These are phyloP conservation scores for Triops cancriformis DNA, from an alignment of 1,140 invertebrate species.

Conservation along the genomic window DNA sequence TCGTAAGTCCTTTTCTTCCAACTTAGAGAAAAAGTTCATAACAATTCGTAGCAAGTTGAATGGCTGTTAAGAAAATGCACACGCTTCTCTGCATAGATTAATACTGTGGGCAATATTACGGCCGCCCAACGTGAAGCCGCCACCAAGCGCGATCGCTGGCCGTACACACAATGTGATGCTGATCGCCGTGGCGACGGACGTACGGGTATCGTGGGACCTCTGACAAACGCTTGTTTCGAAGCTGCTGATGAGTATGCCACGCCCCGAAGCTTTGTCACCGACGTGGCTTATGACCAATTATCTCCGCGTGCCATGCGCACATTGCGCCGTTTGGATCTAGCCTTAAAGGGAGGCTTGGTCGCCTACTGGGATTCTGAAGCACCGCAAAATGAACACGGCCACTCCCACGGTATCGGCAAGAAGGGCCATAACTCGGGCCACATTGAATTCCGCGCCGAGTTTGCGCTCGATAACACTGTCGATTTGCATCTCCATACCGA, in stretches of 20 bases:
- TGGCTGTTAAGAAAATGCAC: no score
- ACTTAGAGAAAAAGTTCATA: not conserved
- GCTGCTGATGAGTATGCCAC: constrained; percentile 28
- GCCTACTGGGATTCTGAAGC: constrained; percentile 31
- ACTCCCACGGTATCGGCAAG: constrained; percentile 11
- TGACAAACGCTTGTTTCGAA: constrained; percentile 30
- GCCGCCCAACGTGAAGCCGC: constrained; percentile 24
- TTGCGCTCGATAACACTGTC: constrained; percentile 28
- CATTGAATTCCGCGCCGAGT: constrained; percentile 26
- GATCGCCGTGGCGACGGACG: constrained; percentile 24
- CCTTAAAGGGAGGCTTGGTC: constrained; percentile 29
- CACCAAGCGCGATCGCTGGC: constrained; percentile 22
- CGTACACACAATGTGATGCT: constrained; percentile 24
- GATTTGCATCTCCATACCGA: constrained; percentile 31
- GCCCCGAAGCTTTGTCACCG: constrained; percentile 27
- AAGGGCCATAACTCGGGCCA: constrained; percentile 25
- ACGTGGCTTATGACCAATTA: constrained; percentile 29
- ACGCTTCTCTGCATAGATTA: not conserved
- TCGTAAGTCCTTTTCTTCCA: not conserved
- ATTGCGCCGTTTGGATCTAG: constrained; percentile 25
- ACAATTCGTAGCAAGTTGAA: no score
- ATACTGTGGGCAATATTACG: constrained; percentile 11
- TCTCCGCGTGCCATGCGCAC: constrained; percentile 26
- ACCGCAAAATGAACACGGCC: constrained; percentile 25
- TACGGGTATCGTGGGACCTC: constrained; percentile 20